Evolutionary conservation across 2,797 vertebrate species (phyloP).

Genomic region (Cuniculus paca): DNA sequence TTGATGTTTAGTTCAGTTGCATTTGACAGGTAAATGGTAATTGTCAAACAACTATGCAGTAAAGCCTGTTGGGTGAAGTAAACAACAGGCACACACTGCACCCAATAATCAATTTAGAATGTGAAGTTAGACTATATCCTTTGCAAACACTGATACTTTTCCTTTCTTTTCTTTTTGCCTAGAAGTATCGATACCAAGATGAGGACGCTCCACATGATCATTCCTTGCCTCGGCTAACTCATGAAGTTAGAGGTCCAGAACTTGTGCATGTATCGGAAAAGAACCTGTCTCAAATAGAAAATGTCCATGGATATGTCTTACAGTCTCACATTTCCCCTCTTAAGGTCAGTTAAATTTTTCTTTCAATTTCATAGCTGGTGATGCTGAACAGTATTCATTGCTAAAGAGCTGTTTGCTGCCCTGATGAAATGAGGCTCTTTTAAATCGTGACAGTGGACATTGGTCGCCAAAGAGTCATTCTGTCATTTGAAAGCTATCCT

Average conservation of each 20-base stretch:
- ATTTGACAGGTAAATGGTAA: neutral
- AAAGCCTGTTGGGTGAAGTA: neutral
- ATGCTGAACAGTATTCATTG: neutral
- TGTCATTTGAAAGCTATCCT: conserved; percentile 11
- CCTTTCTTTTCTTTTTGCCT: conserved; percentile 65
- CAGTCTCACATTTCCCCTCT: conserved; percentile 98
- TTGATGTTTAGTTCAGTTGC: neutral
- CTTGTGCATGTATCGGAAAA: conserved; percentile 98
- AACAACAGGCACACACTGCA: neutral
- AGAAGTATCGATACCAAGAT: conserved; percentile 98
- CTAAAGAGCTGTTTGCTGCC: neutral
- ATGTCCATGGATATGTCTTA: conserved; percentile 97
- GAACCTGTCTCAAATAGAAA: conserved; percentile 98
- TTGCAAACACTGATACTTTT: conserved; percentile 53
- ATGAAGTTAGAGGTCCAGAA: conserved; percentile 95
- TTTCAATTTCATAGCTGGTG: neutral
- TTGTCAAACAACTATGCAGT: neutral
- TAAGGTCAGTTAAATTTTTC: conserved; percentile 91
- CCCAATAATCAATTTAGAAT: neutral
- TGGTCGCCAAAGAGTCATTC: neutral
- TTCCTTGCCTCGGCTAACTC: conserved; percentile 95
- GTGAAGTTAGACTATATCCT: neutral
- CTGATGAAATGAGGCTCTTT: neutral
- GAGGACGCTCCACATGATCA: conserved; percentile 95
- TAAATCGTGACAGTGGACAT: neutral